phyloP scores from a whole-genome alignment of 1,140 invertebrate genomes.

The Goniozus legneri region DNA sequence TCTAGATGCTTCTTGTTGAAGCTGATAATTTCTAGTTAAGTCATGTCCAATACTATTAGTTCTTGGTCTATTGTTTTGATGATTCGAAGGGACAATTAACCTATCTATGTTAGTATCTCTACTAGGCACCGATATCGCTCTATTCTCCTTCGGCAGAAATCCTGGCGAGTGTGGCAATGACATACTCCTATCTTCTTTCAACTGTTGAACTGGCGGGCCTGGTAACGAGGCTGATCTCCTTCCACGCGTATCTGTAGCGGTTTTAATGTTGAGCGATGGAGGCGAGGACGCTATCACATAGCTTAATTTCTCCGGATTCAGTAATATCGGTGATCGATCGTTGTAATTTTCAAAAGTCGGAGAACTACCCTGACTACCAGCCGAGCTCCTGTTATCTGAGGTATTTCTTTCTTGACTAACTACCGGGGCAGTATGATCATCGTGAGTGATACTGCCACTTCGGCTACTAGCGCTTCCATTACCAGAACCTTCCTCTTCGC shows the following conservation, averaged over 20 bases:
- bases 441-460: constrained; percentile 43
- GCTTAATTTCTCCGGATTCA: constrained; percentile 43
- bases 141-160: constrained; percentile 32
- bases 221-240: constrained; percentile 46
- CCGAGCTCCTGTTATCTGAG: constrained; percentile 20
- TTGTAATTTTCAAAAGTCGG: constrained; percentile 38
- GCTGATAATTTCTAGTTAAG: constrained; percentile 5
- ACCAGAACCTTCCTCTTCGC: constrained; percentile 42
- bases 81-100: constrained; percentile 7
- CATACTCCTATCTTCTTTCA: constrained; percentile 45
- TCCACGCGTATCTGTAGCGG: constrained; percentile 29
- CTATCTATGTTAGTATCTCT: constrained; percentile 25
- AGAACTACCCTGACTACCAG: constrained; percentile 38
- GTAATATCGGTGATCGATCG: constrained; percentile 41
- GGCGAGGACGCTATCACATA: constrained; percentile 24
- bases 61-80: constrained; percentile 14
- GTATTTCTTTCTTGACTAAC: constrained; percentile 10
- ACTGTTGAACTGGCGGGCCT: constrained; percentile 26
- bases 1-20: constrained; percentile 27
- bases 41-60: constrained; percentile 28
- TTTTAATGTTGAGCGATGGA: neutral
- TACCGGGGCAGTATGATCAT: constrained; percentile 36
- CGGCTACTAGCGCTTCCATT: constrained; percentile 41
- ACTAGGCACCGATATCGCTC: constrained; percentile 22
- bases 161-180: constrained; percentile 47